Conservation (phyloP, 2,888 invertebrate genomes). For the Cheilosia grossa region DNA sequence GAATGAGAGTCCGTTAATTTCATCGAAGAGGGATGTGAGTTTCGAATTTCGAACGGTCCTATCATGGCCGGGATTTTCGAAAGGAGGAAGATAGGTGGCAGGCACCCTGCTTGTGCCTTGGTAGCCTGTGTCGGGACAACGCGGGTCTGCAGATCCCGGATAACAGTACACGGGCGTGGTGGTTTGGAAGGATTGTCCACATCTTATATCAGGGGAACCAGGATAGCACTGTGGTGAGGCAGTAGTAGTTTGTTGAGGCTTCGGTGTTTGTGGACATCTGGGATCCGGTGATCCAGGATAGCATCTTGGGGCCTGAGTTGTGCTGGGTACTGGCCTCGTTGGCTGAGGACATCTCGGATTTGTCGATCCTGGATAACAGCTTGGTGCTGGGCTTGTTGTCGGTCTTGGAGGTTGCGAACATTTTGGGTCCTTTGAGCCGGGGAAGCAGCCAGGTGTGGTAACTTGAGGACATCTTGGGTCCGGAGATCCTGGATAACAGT, state of each 20-base stretch:
- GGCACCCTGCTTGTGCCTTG: slow-evolving; percentile 79
- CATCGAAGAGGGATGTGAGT: slow-evolving; percentile 77
- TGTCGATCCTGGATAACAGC: slow-evolving; percentile 76
- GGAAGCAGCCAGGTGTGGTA: slow-evolving; percentile 70
- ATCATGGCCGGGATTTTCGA: slow-evolving; percentile 78
- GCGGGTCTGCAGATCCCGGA: slow-evolving; percentile 82
- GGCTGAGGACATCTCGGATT: slow-evolving; percentile 77
- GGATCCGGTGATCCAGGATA: slow-evolving; percentile 80
- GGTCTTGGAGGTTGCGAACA: slow-evolving; percentile 74
- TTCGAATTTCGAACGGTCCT: slow-evolving; percentile 78
- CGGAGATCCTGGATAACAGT: slow-evolving; percentile 79
- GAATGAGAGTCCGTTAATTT: slow-evolving; percentile 79
- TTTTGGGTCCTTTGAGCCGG: slow-evolving; percentile 79
- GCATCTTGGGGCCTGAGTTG: slow-evolving; percentile 71
- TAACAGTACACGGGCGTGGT: slow-evolving; percentile 79
- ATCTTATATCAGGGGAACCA: slow-evolving; percentile 76
- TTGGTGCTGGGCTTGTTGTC: slow-evolving; percentile 74
- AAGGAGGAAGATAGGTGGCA: slow-evolving; percentile 80
- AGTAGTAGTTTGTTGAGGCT: slow-evolving; percentile 34
- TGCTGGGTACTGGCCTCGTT: neutral
- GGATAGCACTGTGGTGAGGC: slow-evolving; percentile 77
- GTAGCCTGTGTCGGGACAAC: slow-evolving; percentile 79
- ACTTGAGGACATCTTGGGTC: slow-evolving; percentile 81
- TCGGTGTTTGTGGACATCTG: slow-evolving; percentile 77
- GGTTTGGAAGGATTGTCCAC: slow-evolving; percentile 48